Base-by-base conservation (phyloP, 2,888 invertebrate species). In the Apodemia mormo region DNA sequence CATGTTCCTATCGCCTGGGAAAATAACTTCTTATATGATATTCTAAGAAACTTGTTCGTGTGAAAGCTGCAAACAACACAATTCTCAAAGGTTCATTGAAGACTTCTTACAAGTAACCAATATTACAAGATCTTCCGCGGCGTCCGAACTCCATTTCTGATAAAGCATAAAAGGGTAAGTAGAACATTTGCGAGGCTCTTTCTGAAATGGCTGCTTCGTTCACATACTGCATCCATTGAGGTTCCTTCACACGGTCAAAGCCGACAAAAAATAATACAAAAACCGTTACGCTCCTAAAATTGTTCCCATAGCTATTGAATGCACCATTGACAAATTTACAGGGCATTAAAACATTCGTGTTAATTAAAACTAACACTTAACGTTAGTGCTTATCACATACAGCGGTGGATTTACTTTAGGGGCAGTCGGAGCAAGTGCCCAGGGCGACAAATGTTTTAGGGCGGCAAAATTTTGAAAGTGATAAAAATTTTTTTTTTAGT, bases 191-290 rank as follows among this genome's bases (percentile, higher is more conserved):
- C 77, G 80, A 68, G 81, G 86, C 66, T 84, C 90, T 80, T 75
- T 76, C 71, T 70, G 78, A 72, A 82, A 68, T 83, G 85, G 89
- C 68, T 81, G 81, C 71, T 75, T 77, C 80, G 79, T 83, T 85
- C 88, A 88, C 88, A 90, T 88, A 86, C 81, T 85, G 82, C 83
- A 88, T 85, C 88, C 92, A 93, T 92, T 92, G 88, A 93, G 85
- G 82, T 85, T 87, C 87, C 88, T 89, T 92, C 90, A 89, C 91
- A 90, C 92, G 92, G 89, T 89, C 89, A 86, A 83, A 88, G 82
- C 84, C 84, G 86, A 89, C 90, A 92, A 92, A 93, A 93, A 93
- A 90, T 88, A 88, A 88, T 87, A 93, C 88, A 92, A 92, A 92
- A 92, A 92, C 92, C 92, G 92, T 92, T 92, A 92, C 82, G 89